phyloP scores from a whole-genome alignment of 2,797 vertebrate species.

The Peromyscus nudipes region DNA sequence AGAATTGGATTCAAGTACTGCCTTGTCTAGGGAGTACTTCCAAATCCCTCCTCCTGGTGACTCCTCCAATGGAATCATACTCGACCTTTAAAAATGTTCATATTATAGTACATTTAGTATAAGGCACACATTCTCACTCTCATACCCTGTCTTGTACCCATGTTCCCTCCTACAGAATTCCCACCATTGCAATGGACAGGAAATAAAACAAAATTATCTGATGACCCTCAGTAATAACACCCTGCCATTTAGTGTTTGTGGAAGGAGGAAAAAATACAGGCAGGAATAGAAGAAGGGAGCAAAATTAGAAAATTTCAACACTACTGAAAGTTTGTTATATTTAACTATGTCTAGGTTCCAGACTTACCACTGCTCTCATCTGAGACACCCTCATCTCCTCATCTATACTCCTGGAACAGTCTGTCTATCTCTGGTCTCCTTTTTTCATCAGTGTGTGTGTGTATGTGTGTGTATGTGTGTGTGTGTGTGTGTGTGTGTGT shows the following conservation, averaged over 20 bases:
- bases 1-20: constrained; percentile 38
- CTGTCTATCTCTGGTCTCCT: not conserved
- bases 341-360: not conserved
- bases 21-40: constrained; percentile 53
- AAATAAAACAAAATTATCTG: not conserved
- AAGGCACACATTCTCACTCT: not conserved
- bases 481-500: not conserved
- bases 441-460: not conserved
- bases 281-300: not conserved
- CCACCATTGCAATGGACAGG: not conserved
- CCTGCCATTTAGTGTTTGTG: not conserved
- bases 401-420: not conserved
- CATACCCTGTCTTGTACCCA: not conserved
- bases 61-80: not conserved
- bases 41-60: not conserved
- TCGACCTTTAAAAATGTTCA: not conserved
- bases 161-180: not conserved
- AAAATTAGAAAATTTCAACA: not conserved
- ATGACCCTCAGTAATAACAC: not conserved
- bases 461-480: not conserved
- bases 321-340: not conserved
- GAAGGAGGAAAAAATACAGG: not conserved
- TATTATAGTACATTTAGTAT: not conserved
- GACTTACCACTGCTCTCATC: not conserved
- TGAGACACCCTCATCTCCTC: not conserved